phyloP scores from a whole-genome alignment of 2,888 invertebrate genomes.

The Cephalotes varians region DNA sequence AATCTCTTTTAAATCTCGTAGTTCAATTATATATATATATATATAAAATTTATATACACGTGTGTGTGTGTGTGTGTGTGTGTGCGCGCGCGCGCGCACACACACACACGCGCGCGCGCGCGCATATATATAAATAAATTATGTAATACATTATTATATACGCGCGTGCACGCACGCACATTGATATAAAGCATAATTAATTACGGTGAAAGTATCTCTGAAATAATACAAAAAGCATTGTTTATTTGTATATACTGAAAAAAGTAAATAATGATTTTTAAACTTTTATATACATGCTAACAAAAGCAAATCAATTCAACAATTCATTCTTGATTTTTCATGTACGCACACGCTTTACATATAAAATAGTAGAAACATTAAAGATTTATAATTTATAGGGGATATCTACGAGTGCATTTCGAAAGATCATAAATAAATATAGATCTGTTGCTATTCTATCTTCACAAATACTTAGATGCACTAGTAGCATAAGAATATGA shows the following conservation, averaged over 20 bases:
- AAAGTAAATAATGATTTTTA: background rate
- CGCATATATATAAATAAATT: background rate
- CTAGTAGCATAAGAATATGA: constrained; percentile 5
- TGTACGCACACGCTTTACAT: background rate
- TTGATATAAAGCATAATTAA: background rate
- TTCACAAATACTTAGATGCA: constrained; percentile 19
- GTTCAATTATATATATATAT: background rate
- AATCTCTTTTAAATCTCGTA: too few relatives aligned
- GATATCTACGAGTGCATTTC: background rate
- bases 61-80: background rate
- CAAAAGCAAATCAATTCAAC: background rate
- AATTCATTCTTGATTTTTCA: background rate
- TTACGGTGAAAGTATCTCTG: background rate
- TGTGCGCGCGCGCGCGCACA: too few relatives aligned
- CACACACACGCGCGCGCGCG: too few relatives aligned
- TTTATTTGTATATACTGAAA: background rate
- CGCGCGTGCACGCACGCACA: background rate
- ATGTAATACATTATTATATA: background rate
- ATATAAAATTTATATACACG: background rate
- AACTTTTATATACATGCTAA: background rate
- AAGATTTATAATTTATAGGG: background rate
- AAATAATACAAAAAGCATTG: background rate
- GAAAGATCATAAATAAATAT: background rate
- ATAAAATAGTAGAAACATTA: background rate
- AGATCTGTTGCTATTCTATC: background rate